phyloP scores from a whole-genome alignment of 2,888 invertebrate species.

The Ophion slaviceki region DNA sequence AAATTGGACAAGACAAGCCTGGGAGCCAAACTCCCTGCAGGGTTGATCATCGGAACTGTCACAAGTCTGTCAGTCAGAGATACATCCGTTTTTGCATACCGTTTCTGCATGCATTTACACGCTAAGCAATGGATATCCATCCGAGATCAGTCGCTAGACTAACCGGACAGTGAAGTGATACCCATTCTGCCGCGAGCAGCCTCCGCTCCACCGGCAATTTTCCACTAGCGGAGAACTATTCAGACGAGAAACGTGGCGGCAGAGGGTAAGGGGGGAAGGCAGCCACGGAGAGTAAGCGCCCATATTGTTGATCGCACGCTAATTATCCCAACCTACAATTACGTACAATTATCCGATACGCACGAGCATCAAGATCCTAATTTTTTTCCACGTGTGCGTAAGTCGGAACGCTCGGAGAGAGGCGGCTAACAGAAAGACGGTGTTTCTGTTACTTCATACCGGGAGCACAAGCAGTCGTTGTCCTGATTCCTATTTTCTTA shows the following conservation, averaged over 20 bases:
- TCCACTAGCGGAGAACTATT: constrained; percentile 10
- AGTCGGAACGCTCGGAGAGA: constrained; percentile 7
- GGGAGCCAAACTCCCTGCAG: not conserved
- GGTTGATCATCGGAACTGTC: not conserved
- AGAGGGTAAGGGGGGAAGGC: not conserved
- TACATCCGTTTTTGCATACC: too few relatives aligned
- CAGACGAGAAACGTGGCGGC: constrained; percentile 5
- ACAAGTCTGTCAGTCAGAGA: not conserved
- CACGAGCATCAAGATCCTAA: constrained; percentile 73
- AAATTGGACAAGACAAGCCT: not conserved
- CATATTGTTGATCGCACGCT: constrained; percentile 81
- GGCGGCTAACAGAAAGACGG: not conserved
- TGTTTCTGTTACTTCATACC: not conserved
- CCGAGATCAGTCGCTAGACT: not conserved
- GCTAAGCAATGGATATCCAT: constrained; percentile 1
- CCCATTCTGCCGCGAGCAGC: constrained; percentile 14
- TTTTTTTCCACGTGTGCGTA: constrained; percentile 13
- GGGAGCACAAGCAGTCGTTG: not conserved
- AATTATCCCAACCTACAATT: constrained; percentile 81
- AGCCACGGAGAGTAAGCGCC: constrained; percentile 65
- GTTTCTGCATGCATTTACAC: constrained; percentile 9
- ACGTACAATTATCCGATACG: constrained; percentile 81
- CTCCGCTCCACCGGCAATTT: constrained; percentile 28
- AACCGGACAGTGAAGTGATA: constrained; percentile 38
- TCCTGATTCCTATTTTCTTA: not conserved